phyloP scores from a whole-genome alignment of 1,140 invertebrate species.

The Zaprionus lachaisei region DNA sequence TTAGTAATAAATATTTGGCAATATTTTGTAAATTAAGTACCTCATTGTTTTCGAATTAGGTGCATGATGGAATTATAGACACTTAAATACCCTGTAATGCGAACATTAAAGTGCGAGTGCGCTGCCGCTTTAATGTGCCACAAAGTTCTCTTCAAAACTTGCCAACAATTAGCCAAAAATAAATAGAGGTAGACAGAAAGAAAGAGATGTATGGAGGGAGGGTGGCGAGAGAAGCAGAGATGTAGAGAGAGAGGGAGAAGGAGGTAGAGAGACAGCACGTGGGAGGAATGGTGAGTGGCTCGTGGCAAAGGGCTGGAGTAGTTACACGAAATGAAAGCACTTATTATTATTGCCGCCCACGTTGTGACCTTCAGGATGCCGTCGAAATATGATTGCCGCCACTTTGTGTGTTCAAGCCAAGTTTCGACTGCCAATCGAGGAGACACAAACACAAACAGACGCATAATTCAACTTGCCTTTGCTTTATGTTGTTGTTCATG shows the following conservation, averaged over 20 bases:
- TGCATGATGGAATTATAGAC: background rate
- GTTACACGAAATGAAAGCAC: background rate
- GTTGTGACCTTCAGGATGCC: conserved; percentile 12
- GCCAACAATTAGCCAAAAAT: background rate
- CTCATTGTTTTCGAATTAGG: conserved; percentile 2
- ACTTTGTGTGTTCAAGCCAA: conserved; percentile 1
- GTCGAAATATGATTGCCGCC: background rate
- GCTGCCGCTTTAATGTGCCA: background rate
- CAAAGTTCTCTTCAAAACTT: background rate
- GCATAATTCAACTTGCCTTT: conserved; percentile 1
- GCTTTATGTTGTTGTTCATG: conserved; percentile 1
- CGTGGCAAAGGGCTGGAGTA: background rate
- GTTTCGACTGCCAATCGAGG: background rate
- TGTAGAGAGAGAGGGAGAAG: too few species aligned
- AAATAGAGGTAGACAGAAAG: background rate
- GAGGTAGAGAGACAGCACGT: too few species aligned
- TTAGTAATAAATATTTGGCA: conserved; percentile 6
- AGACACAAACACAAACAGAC: conserved; percentile 4
- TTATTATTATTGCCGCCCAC: conserved; percentile 23
- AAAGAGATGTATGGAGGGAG: background rate
- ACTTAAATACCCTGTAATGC: background rate
- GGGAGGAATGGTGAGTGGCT: background rate
- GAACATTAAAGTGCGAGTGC: background rate
- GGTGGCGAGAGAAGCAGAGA: background rate
- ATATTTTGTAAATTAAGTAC: background rate